Evolutionary conservation across 1,140 invertebrate genomes (phyloP).

Genomic region (Gryon sp.): DNA sequence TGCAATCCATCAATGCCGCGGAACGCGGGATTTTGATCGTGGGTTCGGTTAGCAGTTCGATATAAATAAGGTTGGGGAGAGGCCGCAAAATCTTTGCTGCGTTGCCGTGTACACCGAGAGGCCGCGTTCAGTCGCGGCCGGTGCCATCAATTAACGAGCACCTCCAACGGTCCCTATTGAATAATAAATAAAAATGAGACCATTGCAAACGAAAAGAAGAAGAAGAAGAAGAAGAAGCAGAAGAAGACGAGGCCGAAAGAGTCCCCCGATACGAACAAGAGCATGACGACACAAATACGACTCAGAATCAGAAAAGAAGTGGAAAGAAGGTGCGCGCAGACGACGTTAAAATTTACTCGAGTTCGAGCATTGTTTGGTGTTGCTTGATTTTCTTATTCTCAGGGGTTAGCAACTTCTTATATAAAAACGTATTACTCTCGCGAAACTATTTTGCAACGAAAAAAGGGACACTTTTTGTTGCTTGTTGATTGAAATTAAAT

Average conservation of each 20-base stretch:
- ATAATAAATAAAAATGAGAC: constrained; percentile 76
- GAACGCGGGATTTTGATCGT: constrained; percentile 77
- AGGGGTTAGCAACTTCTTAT: constrained; percentile 25
- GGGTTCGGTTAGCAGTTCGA: constrained; percentile 73
- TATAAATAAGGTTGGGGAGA: constrained; percentile 76
- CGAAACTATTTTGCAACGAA: constrained; percentile 6
- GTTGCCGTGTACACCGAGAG: constrained; percentile 35
- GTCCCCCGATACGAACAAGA: constrained; percentile 47
- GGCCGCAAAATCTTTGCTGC: constrained; percentile 49
- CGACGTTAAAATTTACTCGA: constrained; percentile 50
- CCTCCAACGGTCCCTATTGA: constrained; percentile 73
- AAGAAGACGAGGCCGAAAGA: constrained; percentile 54
- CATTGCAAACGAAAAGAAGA: constrained; percentile 59
- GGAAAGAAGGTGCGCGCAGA: constrained; percentile 42
- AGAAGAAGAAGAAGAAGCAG: constrained; percentile 50
- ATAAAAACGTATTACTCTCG: too few species aligned
- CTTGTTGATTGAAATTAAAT: too few species aligned
- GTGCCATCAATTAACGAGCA: constrained; percentile 78
- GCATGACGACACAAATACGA: constrained; percentile 44
- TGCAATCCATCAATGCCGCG: constrained; percentile 76
- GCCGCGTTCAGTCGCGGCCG: constrained; percentile 59
- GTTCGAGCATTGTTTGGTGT: constrained; percentile 69
- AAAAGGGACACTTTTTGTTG: too few species aligned
- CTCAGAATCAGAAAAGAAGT: constrained; percentile 55
- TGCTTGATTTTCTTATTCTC: constrained; percentile 48